Evolutionary conservation across 2,797 vertebrate species (phyloP).

Genomic region (Acanthiza pusilla): DNA sequence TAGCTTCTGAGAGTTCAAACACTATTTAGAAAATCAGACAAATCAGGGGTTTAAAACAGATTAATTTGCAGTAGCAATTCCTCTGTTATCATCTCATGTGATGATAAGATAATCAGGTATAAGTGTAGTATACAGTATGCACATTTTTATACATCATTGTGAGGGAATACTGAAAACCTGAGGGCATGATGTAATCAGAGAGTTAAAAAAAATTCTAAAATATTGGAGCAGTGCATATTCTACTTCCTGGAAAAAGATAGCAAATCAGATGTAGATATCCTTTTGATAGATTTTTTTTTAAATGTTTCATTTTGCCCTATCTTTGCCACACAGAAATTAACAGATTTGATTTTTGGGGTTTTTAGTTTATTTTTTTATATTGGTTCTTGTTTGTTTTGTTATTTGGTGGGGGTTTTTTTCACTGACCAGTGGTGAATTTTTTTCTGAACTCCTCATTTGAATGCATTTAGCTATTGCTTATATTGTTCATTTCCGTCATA

Average conservation of each 20-base stretch:
- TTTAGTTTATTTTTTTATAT: background rate
- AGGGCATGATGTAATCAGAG: background rate
- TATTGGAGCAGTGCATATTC: background rate
- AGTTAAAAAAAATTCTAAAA: background rate
- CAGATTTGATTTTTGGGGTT: rapidly evolving
- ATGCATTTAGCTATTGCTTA: background rate
- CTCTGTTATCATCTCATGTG: background rate
- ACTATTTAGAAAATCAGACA: background rate
- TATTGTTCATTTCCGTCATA: background rate
- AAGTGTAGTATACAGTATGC: background rate
- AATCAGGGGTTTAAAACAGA: background rate
- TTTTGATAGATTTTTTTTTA: background rate
- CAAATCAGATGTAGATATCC: background rate
- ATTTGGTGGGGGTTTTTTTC: rapidly evolving
- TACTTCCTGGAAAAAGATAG: background rate
- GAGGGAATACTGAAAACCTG: background rate
- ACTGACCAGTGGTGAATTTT: background rate
- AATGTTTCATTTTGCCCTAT: background rate
- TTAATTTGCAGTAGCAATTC: background rate
- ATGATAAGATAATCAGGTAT: background rate
- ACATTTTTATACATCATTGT: background rate
- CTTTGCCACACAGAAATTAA: background rate
- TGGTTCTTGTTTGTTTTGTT: background rate
- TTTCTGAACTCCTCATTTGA: background rate
- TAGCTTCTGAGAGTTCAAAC: background rate